Percentiles rank a stretch among this genome's conserved stretches.
phyloP scores from a whole-genome alignment of 2,888 invertebrate species.

The Cheilosia scutellata region DNA sequence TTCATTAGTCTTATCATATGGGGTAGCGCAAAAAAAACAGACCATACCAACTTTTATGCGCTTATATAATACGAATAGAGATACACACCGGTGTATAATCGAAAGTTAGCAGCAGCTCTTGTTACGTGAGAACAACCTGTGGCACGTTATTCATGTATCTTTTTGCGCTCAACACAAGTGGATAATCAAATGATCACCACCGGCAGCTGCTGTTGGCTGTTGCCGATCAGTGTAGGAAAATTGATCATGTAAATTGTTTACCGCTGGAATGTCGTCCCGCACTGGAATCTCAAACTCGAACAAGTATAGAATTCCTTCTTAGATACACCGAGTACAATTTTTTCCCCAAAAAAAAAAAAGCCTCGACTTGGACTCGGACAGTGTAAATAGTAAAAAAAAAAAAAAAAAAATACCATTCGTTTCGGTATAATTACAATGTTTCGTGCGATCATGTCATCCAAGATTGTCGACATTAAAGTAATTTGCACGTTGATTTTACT shows the following conservation, averaged over 20 bases:
- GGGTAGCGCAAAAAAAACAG: slow-evolving; percentile 1
- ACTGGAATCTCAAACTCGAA: slow-evolving; percentile 37
- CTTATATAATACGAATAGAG: slow-evolving; percentile 63
- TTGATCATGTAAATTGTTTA: slow-evolving; percentile 70
- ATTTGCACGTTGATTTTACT: slow-evolving; percentile 73
- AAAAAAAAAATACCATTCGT: neutral
- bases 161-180: slow-evolving; percentile 11
- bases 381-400: slow-evolving; percentile 6
- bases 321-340: neutral
- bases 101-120: slow-evolving; percentile 66
- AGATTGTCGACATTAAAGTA: slow-evolving; percentile 73
- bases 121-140: slow-evolving; percentile 72
- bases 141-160: slow-evolving; percentile 48
- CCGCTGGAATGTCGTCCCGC: slow-evolving; percentile 56
- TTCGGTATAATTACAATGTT: slow-evolving; percentile 51
- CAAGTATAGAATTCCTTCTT: slow-evolving; percentile 63
- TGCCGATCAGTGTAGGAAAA: slow-evolving; percentile 50
- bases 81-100: slow-evolving; percentile 64
- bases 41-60: slow-evolving; percentile 12
- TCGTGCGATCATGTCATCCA: slow-evolving; percentile 62
- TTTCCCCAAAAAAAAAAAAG: neutral
- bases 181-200: slow-evolving; percentile 64
- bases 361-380: neutral
- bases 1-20: slow-evolving; percentile 63
- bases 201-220: slow-evolving; percentile 42